Conservation (phyloP, 2,888 invertebrate species). For the Scaptodrosophila latifasciaeformis region DNA sequence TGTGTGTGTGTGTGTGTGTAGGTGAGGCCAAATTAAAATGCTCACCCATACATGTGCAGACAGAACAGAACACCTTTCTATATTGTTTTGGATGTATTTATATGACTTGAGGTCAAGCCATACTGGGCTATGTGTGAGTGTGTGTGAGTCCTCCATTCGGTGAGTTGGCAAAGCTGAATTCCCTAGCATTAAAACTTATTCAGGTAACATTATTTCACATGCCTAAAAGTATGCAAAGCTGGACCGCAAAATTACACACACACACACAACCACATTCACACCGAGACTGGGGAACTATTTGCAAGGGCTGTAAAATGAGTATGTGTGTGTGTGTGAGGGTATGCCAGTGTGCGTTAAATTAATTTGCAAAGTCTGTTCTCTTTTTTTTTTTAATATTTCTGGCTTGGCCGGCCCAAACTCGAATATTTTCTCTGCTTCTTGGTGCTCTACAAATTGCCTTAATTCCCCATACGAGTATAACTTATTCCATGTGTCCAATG, state of each 20-base stretch:
- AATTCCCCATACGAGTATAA: slow-evolving; percentile 55
- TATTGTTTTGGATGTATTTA: no score
- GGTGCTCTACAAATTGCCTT: slow-evolving; percentile 45
- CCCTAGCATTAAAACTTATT: no score
- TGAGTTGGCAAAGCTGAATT: no score
- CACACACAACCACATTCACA: slow-evolving; percentile 3
- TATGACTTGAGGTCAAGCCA: no score
- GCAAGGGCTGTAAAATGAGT: slow-evolving; percentile 2
- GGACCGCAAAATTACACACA: background rate
- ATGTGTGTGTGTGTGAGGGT: slow-evolving; percentile 1
- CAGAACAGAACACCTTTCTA: no score
- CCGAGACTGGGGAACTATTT: slow-evolving; percentile 4
- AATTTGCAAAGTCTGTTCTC: slow-evolving; percentile 40
- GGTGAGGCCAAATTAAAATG: background rate
- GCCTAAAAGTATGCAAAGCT: background rate
- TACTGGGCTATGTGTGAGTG: no score
- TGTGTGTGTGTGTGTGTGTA: background rate
- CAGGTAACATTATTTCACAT: background rate
- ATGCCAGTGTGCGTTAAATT: slow-evolving; percentile 36
- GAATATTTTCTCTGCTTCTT: slow-evolving; percentile 24
- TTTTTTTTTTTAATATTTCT: slow-evolving; percentile 14
- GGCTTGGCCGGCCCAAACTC: slow-evolving; percentile 25
- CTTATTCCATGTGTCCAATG: slow-evolving; percentile 43
- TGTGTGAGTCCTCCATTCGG: no score
- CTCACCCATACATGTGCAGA: no score